These are phyloP conservation scores for Scytalopus superciliaris DNA, from an alignment of 2,113 vertebrate genomes.

Conservation along the genomic window DNA sequence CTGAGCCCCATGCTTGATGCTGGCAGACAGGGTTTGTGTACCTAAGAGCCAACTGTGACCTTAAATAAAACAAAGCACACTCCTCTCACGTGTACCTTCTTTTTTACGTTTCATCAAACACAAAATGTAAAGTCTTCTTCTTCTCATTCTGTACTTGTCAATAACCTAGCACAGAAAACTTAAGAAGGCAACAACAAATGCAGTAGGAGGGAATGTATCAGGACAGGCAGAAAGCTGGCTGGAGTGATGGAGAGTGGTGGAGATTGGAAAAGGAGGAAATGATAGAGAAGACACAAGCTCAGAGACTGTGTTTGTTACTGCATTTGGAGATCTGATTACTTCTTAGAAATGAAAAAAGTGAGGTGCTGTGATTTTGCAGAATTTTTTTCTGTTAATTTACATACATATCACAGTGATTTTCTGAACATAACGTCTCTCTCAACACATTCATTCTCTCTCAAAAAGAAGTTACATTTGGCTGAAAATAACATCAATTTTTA, in stretches of 20 bases:
- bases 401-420: neutral
- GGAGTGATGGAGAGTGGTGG: neutral
- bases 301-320: neutral
- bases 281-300: neutral
- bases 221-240: neutral
- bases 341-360: neutral
- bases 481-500: neutral
- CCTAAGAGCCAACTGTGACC: neutral
- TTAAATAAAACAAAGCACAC: neutral
- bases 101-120: neutral
- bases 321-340: neutral
- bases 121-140: neutral
- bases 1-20: neutral
- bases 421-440: neutral
- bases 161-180: neutral
- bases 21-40: fast-evolving
- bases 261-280: neutral
- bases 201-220: neutral
- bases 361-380: neutral
- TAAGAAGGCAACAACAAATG: neutral
- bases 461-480: neutral
- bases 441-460: neutral
- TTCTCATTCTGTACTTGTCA: neutral
- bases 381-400: neutral
- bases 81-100: neutral